Conservation (phyloP, 2,113 vertebrate species). For the Rhombomys opimus region DNA sequence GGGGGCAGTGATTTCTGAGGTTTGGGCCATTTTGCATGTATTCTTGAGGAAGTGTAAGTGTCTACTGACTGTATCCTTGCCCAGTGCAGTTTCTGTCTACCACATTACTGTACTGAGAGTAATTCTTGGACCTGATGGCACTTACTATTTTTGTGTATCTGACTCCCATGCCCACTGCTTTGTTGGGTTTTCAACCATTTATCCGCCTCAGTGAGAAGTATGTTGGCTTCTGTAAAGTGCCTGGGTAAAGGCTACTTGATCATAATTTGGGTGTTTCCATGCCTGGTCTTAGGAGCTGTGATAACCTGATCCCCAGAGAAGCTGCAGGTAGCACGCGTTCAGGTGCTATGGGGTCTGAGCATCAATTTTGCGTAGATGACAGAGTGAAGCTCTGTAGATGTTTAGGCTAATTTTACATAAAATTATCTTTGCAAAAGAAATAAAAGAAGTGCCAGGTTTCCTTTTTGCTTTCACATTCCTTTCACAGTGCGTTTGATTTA, state of each 20-base stretch:
- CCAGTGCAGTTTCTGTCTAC: not conserved
- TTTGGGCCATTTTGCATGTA: not conserved
- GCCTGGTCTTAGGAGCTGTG: not conserved
- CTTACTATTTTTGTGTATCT: not conserved
- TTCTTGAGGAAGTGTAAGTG: not conserved
- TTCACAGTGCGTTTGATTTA: conserved; percentile 37
- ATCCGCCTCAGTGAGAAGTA: conserved; percentile 1
- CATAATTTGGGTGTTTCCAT: conserved; percentile 22
- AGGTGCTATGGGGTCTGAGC: not conserved
- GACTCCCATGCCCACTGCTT: not conserved
- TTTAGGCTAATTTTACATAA: conserved; percentile 6
- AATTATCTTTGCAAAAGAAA: conserved; percentile 34
- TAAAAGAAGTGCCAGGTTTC: not conserved
- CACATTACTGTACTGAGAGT: not conserved
- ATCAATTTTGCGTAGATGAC: conserved; percentile 11
- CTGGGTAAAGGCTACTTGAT: not conserved
- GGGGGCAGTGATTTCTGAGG: not conserved
- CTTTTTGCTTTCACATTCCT: not conserved
- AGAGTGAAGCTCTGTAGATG: not conserved
- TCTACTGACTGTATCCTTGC: not conserved
- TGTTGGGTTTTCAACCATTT: not conserved
- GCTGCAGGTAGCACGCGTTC: not conserved
- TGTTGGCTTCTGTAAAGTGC: not conserved
- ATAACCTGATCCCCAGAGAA: not conserved
- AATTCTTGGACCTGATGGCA: not conserved